Percentiles rank a stretch among this genome's conserved stretches.
phyloP scores from a whole-genome alignment of 2,113 vertebrate species.

The Ciconia stormi region DNA sequence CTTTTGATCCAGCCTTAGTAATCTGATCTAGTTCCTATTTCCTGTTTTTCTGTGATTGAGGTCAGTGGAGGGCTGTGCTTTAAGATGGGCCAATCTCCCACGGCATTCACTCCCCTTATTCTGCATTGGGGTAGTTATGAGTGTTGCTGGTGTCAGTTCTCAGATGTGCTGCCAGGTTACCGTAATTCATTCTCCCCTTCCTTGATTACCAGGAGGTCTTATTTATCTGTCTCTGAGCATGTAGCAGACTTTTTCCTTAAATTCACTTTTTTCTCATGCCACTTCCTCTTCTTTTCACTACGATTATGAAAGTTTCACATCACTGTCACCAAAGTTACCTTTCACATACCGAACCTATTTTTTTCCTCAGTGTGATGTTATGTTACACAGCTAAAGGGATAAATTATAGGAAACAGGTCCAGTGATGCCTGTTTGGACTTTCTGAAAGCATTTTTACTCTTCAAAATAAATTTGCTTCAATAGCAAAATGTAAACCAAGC shows the following conservation, averaged over 20 bases:
- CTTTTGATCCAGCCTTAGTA: neutral
- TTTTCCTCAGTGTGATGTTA: neutral
- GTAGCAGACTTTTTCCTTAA: neutral
- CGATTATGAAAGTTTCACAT: neutral
- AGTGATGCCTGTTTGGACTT: neutral
- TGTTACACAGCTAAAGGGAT: neutral
- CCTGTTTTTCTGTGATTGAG: neutral
- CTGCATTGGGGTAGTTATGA: neutral
- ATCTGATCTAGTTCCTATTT: neutral
- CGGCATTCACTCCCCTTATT: neutral
- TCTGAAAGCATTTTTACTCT: neutral
- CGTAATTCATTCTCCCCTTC: neutral
- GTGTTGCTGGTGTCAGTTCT: neutral
- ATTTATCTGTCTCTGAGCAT: neutral
- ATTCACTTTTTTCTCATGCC: neutral
- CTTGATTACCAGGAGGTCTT: neutral
- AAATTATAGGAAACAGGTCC: neutral
- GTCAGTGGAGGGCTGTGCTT: neutral
- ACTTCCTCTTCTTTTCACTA: neutral
- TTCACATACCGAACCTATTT: neutral
- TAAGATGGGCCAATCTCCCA: neutral
- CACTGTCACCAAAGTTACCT: neutral
- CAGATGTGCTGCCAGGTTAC: neutral
- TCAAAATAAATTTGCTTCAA: neutral
- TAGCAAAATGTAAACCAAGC: neutral